Evolutionary conservation across 2,888 invertebrate species (phyloP), one percentile per base, ranked within the genome.

Genomic region (Volucella inanis): DNA sequence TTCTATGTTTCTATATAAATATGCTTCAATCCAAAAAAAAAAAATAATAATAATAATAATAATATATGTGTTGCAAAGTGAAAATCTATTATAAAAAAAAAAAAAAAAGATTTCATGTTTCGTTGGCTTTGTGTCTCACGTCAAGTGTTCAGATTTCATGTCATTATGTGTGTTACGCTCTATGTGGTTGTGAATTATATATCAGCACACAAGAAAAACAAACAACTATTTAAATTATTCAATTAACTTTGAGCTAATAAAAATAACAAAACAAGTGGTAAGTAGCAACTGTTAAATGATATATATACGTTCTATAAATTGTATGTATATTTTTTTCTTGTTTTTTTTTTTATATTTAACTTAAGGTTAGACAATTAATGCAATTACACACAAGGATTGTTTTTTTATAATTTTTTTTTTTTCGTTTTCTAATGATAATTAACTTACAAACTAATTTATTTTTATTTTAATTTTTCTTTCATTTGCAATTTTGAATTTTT

Each of bases 281-380:
- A 74, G 78, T 78, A 78, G 79, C 83, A 78, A 77, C 68, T 83
- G 62, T 83, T 54, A 62, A 84, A 79, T 84, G 68, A 81, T 75
- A 68, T 75, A 68, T 75, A 68, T 55, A 43, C 31, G 31, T 31
- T 31, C 6, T 6, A 45, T 39, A 70, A 65, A 52, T 9, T 45
- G 45, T 67, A 65, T 79, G 49, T 82, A 74, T 65, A 81, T 52
- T 68, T 61, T 61, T 52, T 74, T 65, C 57, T 52, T 65, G 57
- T 52, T 61, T 61, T 52, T 74, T 65, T 52, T 52, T 65, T 65
- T 52, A 67, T 61, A 61, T 71, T 75, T 76, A 76, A 84, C 80
- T 79, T 84, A 84, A 75, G 68, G 64, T 65, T 78, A 83, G 68
- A 83, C 68, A 83, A 78, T 78, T 74, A 76, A 41, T 80, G 68